Conservation (phyloP, 2,888 invertebrate genomes). For the Phlogophora meticulosa region DNA sequence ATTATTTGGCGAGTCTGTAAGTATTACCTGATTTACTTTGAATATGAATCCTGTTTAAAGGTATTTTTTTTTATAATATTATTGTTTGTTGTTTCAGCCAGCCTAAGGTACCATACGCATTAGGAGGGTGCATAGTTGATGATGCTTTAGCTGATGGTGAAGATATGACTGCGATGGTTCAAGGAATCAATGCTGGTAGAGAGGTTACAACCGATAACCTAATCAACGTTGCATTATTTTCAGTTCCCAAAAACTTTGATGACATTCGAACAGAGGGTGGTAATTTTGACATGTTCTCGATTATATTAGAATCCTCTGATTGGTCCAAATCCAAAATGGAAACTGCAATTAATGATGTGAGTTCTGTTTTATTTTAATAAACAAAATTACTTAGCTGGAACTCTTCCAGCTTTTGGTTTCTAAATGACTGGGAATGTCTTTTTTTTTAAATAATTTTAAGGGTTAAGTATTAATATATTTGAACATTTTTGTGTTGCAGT, state of each 20-base stretch:
- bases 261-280: constrained; percentile 52
- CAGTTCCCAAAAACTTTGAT: constrained; percentile 75
- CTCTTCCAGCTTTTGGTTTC: background rate
- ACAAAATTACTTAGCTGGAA: too few relatives aligned
- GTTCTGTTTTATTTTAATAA: background rate
- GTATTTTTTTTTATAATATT: background rate
- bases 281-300: constrained; percentile 85
- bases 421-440: too few relatives aligned
- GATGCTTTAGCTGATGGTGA: constrained; percentile 76
- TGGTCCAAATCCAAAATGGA: constrained; percentile 83
- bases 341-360: constrained; percentile 81
- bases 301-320: constrained; percentile 80
- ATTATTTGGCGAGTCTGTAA: constrained; percentile 84
- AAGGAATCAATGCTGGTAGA: constrained; percentile 72
- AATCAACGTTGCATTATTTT: constrained; percentile 83
- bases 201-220: constrained; percentile 81
- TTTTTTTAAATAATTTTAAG: too few relatives aligned
- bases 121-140: constrained; percentile 87
- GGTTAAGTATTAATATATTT: background rate
- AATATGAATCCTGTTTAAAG: background rate
- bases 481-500: constrained; percentile 73
- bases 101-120: constrained; percentile 83
- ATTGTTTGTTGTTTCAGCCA: constrained; percentile 78
- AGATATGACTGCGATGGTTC: constrained; percentile 77
- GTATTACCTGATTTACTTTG: constrained; percentile 62